A percentile compares a stretch with the other conserved stretches of the same genome.
phyloP scores from a whole-genome alignment of 1,140 invertebrate species.

The Leptinotarsa lineolata region DNA sequence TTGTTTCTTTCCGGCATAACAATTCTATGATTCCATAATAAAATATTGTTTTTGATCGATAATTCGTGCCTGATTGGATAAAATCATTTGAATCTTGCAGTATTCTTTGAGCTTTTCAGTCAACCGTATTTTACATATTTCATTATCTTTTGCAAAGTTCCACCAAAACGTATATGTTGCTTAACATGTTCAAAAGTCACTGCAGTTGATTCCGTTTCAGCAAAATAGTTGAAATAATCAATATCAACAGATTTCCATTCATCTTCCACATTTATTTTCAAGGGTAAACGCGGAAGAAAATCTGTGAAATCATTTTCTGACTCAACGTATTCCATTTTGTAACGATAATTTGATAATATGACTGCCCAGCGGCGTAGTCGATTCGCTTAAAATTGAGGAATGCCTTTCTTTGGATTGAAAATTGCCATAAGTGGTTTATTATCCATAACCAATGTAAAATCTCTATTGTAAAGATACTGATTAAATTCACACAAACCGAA shows the following conservation, averaged over 20 bases:
- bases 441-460: conserved; percentile 13
- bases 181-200: background rate
- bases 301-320: conserved; percentile 3
- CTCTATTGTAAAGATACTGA: conserved; percentile 33
- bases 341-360: conserved; percentile 9
- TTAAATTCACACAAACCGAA: conserved; percentile 16
- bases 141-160: too few relatives aligned
- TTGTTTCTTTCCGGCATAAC: too few relatives aligned
- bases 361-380: background rate
- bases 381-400: conserved; percentile 17
- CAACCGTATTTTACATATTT: too few relatives aligned
- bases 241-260: background rate
- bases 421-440: conserved; percentile 6
- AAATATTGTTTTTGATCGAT: too few relatives aligned
- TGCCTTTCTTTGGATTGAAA: conserved; percentile 21
- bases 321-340: background rate
- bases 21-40: too few relatives aligned
- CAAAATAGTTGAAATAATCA: background rate
- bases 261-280: conserved; percentile 8
- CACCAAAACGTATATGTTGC: too few relatives aligned
- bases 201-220: background rate
- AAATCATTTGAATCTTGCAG: too few relatives aligned
- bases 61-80: too few relatives aligned
- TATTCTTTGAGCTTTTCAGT: too few relatives aligned
- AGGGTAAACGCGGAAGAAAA: conserved; percentile 6